Percentiles rank a stretch among this genome's conserved stretches.
These are phyloP conservation scores for Pituophis catenifer DNA, from an alignment of 2,113 vertebrate genomes.

Conservation along the genomic window DNA sequence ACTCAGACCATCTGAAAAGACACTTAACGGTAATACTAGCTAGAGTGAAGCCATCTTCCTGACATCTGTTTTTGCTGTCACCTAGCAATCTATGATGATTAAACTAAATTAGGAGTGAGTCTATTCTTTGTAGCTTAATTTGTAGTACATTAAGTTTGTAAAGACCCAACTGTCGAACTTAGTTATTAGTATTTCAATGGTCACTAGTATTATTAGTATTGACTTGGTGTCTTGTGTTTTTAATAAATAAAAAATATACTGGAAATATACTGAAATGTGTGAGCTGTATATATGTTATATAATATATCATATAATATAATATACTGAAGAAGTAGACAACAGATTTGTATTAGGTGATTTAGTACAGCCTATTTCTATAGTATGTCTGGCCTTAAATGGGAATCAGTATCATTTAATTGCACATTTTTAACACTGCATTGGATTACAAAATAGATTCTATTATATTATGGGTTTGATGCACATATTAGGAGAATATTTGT, in stretches of 20 bases:
- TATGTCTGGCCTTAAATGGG: not conserved
- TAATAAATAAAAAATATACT: not conserved
- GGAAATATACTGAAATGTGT: not conserved
- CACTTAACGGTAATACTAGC: not conserved
- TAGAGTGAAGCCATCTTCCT: not conserved
- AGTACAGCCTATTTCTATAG: not conserved
- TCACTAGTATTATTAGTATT: not conserved
- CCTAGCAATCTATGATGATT: not conserved
- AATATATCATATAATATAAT: not conserved
- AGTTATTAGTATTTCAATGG: not conserved
- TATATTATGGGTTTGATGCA: not conserved
- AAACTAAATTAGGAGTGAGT: too few species aligned
- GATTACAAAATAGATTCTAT: not conserved
- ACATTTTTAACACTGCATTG: not conserved
- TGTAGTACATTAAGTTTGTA: not conserved
- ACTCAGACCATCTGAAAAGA: not conserved
- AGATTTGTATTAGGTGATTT: not conserved
- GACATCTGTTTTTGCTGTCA: not conserved
- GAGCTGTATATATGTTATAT: accelerated
- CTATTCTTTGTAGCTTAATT: not conserved
- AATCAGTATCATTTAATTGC: not conserved
- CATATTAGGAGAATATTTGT: not conserved
- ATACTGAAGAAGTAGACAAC: not conserved
- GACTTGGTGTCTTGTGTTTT: not conserved
- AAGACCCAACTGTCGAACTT: not conserved